A percentile compares a stretch with the other conserved stretches of the same genome.
Evolutionary conservation across 1,140 invertebrate genomes (phyloP).

Genomic region (Thalassaphorura encarpata): DNA sequence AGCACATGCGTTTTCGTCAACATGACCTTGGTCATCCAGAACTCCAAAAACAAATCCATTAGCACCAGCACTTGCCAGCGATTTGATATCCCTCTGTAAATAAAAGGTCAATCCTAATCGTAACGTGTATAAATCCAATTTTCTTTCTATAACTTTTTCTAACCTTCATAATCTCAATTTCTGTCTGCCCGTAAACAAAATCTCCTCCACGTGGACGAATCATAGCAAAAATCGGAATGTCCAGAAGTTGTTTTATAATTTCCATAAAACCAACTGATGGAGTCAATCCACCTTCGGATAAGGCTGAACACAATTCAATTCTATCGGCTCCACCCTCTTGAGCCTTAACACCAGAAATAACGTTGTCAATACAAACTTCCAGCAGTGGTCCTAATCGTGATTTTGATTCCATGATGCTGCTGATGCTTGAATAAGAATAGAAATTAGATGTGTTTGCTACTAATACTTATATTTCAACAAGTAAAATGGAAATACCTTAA

Average conservation of each 20-base stretch:
- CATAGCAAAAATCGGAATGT: slow-evolving; percentile 68
- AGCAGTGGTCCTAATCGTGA: too few relatives aligned
- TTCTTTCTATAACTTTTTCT: too few relatives aligned
- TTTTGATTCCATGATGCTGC: too few relatives aligned
- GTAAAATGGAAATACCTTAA: too few relatives aligned
- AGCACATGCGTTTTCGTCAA: slow-evolving; percentile 56
- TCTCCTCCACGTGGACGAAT: slow-evolving; percentile 68
- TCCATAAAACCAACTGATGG: slow-evolving; percentile 59
- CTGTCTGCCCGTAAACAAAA: slow-evolving; percentile 62
- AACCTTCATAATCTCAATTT: slow-evolving; percentile 62
- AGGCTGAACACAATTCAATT: slow-evolving; percentile 71
- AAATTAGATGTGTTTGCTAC: too few relatives aligned
- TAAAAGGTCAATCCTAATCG: neutral
- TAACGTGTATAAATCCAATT: too few relatives aligned
- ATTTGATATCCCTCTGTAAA: slow-evolving; percentile 33
- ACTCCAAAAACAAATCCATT: slow-evolving; percentile 86
- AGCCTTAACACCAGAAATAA: slow-evolving; percentile 58
- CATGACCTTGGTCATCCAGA: slow-evolving; percentile 49
- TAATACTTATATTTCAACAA: too few relatives aligned
- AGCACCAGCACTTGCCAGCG: slow-evolving; percentile 53
- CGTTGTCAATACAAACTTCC: slow-evolving; percentile 78
- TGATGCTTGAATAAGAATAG: too few relatives aligned
- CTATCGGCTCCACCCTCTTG: slow-evolving; percentile 57
- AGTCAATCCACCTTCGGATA: slow-evolving; percentile 77
- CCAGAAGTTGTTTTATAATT: slow-evolving; percentile 42